phyloP scores from a whole-genome alignment of 1,140 invertebrate genomes.

The Lepidurus couesii region DNA sequence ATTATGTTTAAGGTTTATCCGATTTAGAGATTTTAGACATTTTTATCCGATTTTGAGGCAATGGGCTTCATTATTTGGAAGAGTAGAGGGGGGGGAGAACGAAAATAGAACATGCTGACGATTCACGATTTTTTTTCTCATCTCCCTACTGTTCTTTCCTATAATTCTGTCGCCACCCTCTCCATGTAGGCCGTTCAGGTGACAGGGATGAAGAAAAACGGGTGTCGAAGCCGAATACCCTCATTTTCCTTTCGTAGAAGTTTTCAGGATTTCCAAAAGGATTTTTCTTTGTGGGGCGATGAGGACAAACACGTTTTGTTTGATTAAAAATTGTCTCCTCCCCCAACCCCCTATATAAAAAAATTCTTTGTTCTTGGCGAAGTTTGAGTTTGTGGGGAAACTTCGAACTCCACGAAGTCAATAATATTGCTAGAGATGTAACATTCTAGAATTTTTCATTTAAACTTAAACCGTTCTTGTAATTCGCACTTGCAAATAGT shows the following conservation, averaged over 20 bases:
- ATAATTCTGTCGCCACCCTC: slow-evolving; percentile 12
- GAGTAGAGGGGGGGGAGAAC: background rate
- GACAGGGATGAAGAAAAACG: slow-evolving; percentile 19
- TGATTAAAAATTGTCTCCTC: background rate
- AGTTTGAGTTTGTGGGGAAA: background rate
- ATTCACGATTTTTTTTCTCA: background rate
- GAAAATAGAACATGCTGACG: slow-evolving; percentile 14
- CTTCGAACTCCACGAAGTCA: no score
- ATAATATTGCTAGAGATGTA: no score
- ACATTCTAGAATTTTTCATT: no score
- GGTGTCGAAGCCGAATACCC: background rate
- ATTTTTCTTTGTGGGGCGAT: background rate
- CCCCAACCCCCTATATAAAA: no score
- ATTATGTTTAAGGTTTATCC: background rate
- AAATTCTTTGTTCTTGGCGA: background rate
- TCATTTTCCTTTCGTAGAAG: background rate
- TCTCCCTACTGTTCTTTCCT: background rate
- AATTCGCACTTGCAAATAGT: no score
- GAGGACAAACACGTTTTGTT: background rate
- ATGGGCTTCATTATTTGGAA: background rate
- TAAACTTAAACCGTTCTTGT: no score
- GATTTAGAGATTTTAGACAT: background rate
- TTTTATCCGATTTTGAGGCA: background rate
- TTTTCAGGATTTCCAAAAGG: background rate
- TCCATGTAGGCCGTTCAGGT: slow-evolving; percentile 7